A percentile compares a stretch with the other conserved stretches of the same genome.
Conservation (phyloP, 2,888 invertebrate species). For the Tetramorium bicarinatum region DNA sequence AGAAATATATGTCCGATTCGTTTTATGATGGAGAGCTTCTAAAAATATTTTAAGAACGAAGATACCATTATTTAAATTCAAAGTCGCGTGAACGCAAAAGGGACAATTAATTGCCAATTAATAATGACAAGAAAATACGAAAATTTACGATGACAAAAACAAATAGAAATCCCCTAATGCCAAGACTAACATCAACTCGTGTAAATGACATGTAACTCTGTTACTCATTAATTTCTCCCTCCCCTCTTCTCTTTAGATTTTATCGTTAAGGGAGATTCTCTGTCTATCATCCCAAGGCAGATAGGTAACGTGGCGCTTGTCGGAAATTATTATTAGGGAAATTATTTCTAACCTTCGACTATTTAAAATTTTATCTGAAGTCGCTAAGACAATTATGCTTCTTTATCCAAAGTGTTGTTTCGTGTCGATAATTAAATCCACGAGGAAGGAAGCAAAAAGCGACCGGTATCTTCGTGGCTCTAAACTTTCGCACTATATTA, state of each 20-base stretch:
- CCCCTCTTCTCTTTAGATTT: background rate
- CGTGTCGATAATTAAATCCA: slow-evolving; percentile 34
- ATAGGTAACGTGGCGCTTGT: background rate
- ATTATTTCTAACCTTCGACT: background rate
- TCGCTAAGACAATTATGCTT: background rate
- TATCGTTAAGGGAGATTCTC: background rate
- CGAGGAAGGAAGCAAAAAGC: background rate
- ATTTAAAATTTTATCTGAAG: background rate
- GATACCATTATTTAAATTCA: background rate
- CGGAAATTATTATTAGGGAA: slow-evolving; percentile 11
- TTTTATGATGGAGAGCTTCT: background rate
- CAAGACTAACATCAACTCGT: background rate
- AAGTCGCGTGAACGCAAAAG: background rate
- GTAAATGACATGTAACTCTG: slow-evolving; percentile 11
- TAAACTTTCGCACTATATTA: slow-evolving; percentile 9
- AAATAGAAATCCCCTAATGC: slow-evolving; percentile 6
- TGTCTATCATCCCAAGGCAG: background rate
- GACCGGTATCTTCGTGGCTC: background rate
- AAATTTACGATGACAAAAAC: background rate
- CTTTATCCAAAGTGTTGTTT: background rate
- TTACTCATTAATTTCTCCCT: slow-evolving; percentile 3
- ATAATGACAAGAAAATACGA: slow-evolving; percentile 22
- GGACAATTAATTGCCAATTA: background rate
- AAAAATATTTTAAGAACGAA: background rate
- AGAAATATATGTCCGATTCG: background rate